Evolutionary conservation across 2,888 invertebrate genomes (phyloP).

Genomic region (Microchrysa polita): DNA sequence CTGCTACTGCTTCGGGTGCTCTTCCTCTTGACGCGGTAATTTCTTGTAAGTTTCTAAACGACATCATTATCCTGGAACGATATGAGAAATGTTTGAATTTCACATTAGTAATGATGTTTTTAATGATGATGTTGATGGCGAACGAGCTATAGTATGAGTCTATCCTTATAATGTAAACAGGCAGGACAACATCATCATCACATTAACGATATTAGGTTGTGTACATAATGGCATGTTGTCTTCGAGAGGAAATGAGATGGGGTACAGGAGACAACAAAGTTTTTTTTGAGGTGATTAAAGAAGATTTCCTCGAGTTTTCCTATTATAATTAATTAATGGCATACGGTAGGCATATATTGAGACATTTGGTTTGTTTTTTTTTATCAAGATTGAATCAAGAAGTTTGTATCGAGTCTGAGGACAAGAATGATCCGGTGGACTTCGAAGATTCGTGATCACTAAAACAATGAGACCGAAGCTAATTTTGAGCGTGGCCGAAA

Average conservation of each 20-base stretch:
- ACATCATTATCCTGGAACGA: conserved; percentile 44
- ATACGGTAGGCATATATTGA: not conserved
- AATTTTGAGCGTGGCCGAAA: too few relatives aligned
- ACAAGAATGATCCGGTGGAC: too few relatives aligned
- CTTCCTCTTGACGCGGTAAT: conserved; percentile 26
- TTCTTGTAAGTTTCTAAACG: conserved; percentile 23
- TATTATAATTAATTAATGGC: conserved; percentile 26
- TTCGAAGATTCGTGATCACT: too few relatives aligned
- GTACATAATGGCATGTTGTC: conserved; percentile 15
- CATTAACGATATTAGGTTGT: conserved; percentile 16
- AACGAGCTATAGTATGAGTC: not conserved
- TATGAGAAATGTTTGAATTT: conserved; percentile 33
- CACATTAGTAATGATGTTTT: conserved; percentile 35
- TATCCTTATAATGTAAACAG: too few relatives aligned
- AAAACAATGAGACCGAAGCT: too few relatives aligned
- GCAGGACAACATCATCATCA: not conserved
- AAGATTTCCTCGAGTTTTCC: conserved; percentile 18
- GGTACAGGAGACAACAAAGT: conserved; percentile 5
- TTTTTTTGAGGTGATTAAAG: conserved; percentile 10
- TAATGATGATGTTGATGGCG: conserved; percentile 25
- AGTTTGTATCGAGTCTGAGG: too few relatives aligned
- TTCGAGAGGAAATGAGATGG: not conserved
- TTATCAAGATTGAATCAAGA: too few relatives aligned
- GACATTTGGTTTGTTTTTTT: too few relatives aligned
- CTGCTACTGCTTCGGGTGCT: too few relatives aligned